phyloP scores from a whole-genome alignment of 2,888 invertebrate species.

The Byasa hedistus region DNA sequence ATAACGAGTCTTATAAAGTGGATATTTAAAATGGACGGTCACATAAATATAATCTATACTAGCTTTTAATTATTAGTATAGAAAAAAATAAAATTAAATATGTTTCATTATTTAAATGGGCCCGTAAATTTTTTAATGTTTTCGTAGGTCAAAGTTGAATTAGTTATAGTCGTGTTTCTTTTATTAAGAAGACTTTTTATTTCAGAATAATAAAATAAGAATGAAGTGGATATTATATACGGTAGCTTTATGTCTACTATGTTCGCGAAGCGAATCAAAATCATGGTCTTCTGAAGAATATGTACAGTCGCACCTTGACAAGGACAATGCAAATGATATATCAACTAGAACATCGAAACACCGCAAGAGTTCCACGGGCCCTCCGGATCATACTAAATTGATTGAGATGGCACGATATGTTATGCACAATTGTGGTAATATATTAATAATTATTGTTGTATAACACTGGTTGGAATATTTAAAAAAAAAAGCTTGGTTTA shows the following conservation, averaged over 20 bases:
- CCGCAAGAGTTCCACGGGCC: slow-evolving; percentile 45
- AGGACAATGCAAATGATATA: slow-evolving; percentile 51
- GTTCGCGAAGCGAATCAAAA: slow-evolving; percentile 37
- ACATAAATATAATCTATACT: not conserved
- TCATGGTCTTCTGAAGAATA: slow-evolving; percentile 24
- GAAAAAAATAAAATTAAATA: too few relatives aligned
- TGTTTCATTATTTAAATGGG: not conserved
- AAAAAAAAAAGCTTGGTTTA: too few relatives aligned
- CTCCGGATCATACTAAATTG: slow-evolving; percentile 81
- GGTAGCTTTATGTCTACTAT: slow-evolving; percentile 34
- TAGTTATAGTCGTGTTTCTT: not conserved
- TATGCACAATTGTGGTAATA: slow-evolving; percentile 83
- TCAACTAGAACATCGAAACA: slow-evolving; percentile 34
- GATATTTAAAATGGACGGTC: too few relatives aligned
- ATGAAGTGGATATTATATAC: slow-evolving; percentile 38
- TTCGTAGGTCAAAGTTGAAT: not conserved
- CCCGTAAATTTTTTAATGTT: not conserved
- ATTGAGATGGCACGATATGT: slow-evolving; percentile 87
- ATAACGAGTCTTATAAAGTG: not conserved
- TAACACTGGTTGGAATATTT: too few relatives aligned
- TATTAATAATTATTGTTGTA: slow-evolving; percentile 3
- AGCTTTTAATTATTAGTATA: not conserved
- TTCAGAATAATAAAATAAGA: slow-evolving; percentile 21
- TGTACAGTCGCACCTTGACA: slow-evolving; percentile 4
- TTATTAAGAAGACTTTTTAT: slow-evolving; percentile 6